Conservation (phyloP, 2,113 vertebrate species). For the Sapayoa aenigma region DNA sequence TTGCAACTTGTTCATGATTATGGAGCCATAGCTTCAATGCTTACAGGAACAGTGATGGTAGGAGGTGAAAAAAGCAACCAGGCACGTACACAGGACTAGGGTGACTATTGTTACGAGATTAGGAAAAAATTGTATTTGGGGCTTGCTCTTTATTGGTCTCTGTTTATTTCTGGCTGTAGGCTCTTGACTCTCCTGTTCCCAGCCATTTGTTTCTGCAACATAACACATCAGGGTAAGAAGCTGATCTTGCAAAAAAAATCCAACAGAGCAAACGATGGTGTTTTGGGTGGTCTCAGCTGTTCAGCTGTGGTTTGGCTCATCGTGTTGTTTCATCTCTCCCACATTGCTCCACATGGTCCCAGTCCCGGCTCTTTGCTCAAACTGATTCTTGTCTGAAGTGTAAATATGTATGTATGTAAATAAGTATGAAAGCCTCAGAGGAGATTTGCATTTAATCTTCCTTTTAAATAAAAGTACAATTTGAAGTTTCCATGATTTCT, state of each 20-base stretch:
- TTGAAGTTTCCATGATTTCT: neutral
- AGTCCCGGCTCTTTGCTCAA: neutral
- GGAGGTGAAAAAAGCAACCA: neutral
- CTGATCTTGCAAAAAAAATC: neutral
- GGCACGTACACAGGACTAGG: neutral
- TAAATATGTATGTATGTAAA: neutral
- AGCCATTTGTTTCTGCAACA: neutral
- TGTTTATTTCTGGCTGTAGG: neutral
- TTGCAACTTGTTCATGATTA: neutral
- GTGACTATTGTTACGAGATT: neutral
- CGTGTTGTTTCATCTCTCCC: neutral
- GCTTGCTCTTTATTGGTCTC: neutral
- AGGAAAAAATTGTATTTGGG: neutral
- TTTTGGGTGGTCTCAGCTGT: neutral
- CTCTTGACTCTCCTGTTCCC: neutral
- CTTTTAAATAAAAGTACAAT: neutral
- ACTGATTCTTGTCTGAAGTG: neutral
- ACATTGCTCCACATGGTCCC: neutral
- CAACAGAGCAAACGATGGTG: neutral
- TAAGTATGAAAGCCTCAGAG: neutral
- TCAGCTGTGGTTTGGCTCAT: neutral
- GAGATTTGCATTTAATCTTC: neutral
- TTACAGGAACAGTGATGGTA: neutral
- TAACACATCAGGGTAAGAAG: neutral
- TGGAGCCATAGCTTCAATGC: neutral